Percentiles rank a stretch among this genome's conserved stretches.
These are phyloP conservation scores for Mimachlamys varia DNA, from an alignment of 2,888 invertebrate species.

Conservation along the genomic window DNA sequence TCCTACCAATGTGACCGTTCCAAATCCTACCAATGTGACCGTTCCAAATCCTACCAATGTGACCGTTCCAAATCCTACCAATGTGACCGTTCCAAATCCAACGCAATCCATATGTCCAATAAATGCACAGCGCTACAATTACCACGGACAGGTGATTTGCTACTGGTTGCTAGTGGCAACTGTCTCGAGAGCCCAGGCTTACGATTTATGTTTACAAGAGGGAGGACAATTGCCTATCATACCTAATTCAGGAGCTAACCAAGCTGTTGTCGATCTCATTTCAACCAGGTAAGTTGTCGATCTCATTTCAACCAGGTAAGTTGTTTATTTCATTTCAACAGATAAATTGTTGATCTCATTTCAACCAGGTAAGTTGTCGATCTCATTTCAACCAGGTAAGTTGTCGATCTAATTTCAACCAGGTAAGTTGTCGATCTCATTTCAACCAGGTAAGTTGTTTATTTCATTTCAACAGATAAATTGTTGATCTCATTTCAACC, in stretches of 20 bases:
- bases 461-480: too few relatives aligned
- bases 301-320: too few relatives aligned
- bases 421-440: neutral
- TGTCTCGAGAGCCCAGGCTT: neutral
- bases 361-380: too few relatives aligned
- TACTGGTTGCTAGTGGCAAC: neutral
- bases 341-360: too few relatives aligned
- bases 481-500: too few relatives aligned
- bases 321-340: too few relatives aligned
- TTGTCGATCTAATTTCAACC: neutral
- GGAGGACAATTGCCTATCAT: constrained; percentile 5
- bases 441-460: too few relatives aligned
- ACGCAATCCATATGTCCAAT: neutral
- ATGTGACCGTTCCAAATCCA: neutral
- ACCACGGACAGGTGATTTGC: neutral
- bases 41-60: neutral
- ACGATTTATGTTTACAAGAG: neutral
- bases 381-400: too few relatives aligned
- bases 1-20: neutral
- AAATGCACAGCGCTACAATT: neutral
- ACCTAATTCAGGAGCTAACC: neutral
- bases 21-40: neutral
- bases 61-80: neutral
- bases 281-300: neutral
- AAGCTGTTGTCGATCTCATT: neutral